Evolutionary conservation across 1,140 invertebrate genomes (phyloP).

Genomic region (Leptinotarsa undecemlineata): DNA sequence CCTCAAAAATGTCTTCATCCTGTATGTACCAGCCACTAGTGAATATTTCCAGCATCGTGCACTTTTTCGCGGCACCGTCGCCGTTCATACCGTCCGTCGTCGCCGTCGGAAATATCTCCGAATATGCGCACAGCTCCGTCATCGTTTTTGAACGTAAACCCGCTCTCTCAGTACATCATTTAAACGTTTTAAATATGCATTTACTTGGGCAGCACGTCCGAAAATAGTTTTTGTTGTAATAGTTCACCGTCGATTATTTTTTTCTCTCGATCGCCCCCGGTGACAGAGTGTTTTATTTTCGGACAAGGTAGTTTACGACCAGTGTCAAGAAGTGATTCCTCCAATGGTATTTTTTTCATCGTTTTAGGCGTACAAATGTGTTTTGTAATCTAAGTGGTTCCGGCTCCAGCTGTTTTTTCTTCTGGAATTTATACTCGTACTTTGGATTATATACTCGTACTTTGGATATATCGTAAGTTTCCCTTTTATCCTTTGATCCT

Average conservation of each 20-base stretch:
- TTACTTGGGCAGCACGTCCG: not conserved
- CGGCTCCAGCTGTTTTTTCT: not conserved
- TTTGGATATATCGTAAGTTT: not conserved
- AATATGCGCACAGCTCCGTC: conserved; percentile 4
- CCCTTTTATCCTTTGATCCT: no score
- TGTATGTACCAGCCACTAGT: no score
- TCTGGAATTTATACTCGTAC: not conserved
- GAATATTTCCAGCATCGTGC: no score
- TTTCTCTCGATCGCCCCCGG: not conserved
- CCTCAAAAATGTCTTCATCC: no score
- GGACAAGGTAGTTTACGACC: not conserved
- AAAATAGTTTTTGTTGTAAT: conserved; percentile 11
- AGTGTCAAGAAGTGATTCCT: not conserved
- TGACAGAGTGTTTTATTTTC: not conserved
- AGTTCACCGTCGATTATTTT: not conserved
- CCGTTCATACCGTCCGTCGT: not conserved
- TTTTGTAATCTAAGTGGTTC: conserved; percentile 6
- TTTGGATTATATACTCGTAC: not conserved
- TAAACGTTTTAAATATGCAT: conserved; percentile 20
- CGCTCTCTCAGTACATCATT: conserved; percentile 9
- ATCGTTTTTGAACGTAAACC: conserved; percentile 19
- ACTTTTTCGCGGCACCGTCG: not conserved
- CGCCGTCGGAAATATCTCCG: not conserved
- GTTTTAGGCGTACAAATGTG: not conserved
- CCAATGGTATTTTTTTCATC: not conserved